These are phyloP conservation scores for Clistopyga incitator DNA, from an alignment of 2,888 invertebrate genomes.

Conservation along the genomic window DNA sequence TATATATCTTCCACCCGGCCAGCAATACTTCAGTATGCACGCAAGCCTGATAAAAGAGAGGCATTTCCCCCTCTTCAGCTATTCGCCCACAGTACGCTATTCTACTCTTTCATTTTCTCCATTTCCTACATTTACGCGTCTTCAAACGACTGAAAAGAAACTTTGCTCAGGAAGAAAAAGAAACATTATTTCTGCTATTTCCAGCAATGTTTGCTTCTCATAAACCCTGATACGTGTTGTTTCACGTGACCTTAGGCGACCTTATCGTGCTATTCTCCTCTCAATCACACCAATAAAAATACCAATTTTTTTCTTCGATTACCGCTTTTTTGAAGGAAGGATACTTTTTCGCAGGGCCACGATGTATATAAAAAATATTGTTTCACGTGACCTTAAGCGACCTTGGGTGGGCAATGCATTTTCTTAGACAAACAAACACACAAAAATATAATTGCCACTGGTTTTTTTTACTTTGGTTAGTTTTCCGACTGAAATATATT, in stretches of 20 bases:
- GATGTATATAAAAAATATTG: too few relatives aligned
- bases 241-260: neutral
- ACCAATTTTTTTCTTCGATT: too few relatives aligned
- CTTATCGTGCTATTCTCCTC: too few relatives aligned
- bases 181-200: neutral
- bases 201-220: neutral
- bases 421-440: too few relatives aligned
- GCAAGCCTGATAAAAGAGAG: conserved; percentile 61
- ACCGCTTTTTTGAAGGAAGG: too few relatives aligned
- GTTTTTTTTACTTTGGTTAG: too few relatives aligned
- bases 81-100: conserved; percentile 19
- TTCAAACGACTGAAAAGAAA: conserved; percentile 7
- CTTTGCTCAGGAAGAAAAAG: neutral
- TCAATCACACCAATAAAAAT: too few relatives aligned
- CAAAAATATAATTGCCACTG: too few relatives aligned
- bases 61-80: conserved; percentile 39
- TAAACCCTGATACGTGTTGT: neutral
- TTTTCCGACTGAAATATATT: too few relatives aligned
- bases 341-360: too few relatives aligned
- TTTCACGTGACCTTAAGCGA: neutral
- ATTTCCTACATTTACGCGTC: conserved; percentile 37
- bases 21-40: conserved; percentile 56
- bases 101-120: conserved; percentile 32
- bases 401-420: neutral
- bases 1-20: conserved; percentile 23